A percentile compares a stretch with the other conserved stretches of the same genome.
phyloP scores from a whole-genome alignment of 2,113 vertebrate genomes.

The Pachyramphus minor region DNA sequence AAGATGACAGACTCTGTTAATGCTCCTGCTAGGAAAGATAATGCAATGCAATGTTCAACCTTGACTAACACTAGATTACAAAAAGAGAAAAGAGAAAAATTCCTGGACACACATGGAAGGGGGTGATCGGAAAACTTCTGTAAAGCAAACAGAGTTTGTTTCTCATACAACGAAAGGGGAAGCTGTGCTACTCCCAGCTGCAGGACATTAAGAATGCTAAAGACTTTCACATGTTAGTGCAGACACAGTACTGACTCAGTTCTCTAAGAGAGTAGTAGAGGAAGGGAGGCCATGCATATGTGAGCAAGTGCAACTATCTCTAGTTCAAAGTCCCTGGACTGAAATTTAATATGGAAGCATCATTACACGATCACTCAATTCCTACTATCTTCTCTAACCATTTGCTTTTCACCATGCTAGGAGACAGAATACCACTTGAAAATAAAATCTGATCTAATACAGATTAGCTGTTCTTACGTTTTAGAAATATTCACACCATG shows the following conservation, averaged over 20 bases:
- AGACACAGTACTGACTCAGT: not conserved
- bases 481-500: not conserved
- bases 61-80: accelerated
- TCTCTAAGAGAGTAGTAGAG: not conserved
- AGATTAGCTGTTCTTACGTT: not conserved
- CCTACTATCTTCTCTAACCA: not conserved
- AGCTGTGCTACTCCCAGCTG: not conserved
- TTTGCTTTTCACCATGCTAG: not conserved
- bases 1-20: not conserved
- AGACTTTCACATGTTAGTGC: accelerated
- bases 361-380: not conserved
- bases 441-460: not conserved
- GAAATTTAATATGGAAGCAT: not conserved
- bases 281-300: not conserved
- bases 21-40: not conserved
- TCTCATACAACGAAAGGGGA: not conserved
- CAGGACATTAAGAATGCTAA: not conserved
- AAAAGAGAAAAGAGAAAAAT: no score
- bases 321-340: not conserved
- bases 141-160: not conserved
- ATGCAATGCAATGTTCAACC: not conserved
- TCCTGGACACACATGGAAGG: not conserved
- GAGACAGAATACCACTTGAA: not conserved
- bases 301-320: not conserved
- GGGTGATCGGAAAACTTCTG: not conserved